A percentile compares a stretch with the other conserved stretches of the same genome.
Evolutionary conservation across 2,888 invertebrate genomes (phyloP).

Genomic region (Rhopalosiphum nymphaeae): DNA sequence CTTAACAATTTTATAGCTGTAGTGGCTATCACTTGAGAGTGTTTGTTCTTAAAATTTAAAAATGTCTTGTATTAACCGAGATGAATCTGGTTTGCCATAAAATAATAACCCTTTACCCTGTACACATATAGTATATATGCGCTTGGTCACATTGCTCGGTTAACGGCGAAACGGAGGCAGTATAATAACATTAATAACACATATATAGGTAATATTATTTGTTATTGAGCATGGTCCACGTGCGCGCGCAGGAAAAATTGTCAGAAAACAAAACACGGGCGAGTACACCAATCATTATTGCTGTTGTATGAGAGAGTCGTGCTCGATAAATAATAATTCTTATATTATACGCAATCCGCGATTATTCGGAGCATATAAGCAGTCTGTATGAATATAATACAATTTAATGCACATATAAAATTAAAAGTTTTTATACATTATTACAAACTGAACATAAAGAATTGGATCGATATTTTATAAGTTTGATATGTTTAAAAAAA

Average conservation of each 20-base stretch:
- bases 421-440: neutral
- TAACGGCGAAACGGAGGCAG: neutral
- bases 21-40: neutral
- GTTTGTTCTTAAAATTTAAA: neutral
- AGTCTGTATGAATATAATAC: neutral
- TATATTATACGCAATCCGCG: neutral
- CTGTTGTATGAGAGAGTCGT: neutral
- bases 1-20: neutral
- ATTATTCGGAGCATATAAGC: neutral
- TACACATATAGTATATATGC: neutral
- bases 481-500: neutral
- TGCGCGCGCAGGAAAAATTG: neutral
- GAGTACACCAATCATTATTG: neutral
- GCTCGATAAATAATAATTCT: neutral
- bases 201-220: neutral
- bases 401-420: neutral
- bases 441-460: neutral
- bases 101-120: neutral
- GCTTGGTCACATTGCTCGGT: constrained; percentile 14
- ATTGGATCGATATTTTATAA: neutral
- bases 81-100: neutral
- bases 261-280: neutral
- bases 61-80: neutral
- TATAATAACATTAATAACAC: neutral
- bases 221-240: neutral